Evolutionary conservation across 2,888 invertebrate genomes (phyloP), one percentile per base, ranked within the genome.

Genomic region (Marronus borbonicus): DNA sequence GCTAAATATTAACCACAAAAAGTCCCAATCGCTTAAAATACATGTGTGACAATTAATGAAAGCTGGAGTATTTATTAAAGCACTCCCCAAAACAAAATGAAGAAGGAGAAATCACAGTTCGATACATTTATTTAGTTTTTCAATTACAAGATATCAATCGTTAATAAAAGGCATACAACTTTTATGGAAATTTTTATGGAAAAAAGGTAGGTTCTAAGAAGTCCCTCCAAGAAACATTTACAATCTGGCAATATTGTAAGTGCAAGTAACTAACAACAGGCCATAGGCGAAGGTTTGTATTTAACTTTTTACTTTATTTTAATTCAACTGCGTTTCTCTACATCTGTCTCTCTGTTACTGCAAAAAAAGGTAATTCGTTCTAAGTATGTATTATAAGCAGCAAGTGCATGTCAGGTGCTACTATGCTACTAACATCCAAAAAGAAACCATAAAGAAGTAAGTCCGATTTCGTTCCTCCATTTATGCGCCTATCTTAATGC

Each of bases 391-490:
- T 28, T 44, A 55, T 4, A 55, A 20, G 55, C 55, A 55, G 62
- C 62, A 12, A 62, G 62, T 14, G 62, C 31, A 62, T 62, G 62
- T 62, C 62, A 62, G 62, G 62, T 62, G 62, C 14, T 62, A 28
- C 28, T 2, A 62, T 62, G 62, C 14, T 62, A 28, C 28, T 2
- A 62, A 31, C 62, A 24, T 24, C 62, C 62, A 31, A 62, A 62
- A 62, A 62, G 31, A 31, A 31, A 31, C 31, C 31, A 31, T 5
- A 62, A 28, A 12, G 31, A 62, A 31, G n/a, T 10, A 62, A 31
- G 2, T 62, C 31, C 5, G 31, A 62, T 62, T 62, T 28, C 28
- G 62, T 28, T 62, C 14, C 31, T 62, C 62, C 12, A 62, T 62
- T 28, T 62, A 28, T 14, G 31, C 55, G n/a, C 55, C 17, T 62